Evolutionary conservation across 2,797 vertebrate species (phyloP), one percentile per base, ranked within the genome.

Genomic region (Notoglanidium macrostoma): DNA sequence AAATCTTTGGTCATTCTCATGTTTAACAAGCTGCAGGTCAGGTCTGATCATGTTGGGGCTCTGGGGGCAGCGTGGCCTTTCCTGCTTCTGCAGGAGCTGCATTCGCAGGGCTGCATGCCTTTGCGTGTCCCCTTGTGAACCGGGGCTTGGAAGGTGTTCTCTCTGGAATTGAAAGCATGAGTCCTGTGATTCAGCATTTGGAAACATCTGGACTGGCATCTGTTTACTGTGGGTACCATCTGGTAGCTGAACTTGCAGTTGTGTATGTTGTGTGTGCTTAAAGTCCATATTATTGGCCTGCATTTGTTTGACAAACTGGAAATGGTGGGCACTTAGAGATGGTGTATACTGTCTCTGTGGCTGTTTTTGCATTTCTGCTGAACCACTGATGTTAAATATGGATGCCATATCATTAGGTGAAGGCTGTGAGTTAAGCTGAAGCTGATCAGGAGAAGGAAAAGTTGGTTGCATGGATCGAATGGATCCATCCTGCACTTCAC

Each of bases 21-120:
- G 92, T 95, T 98, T 99, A 88, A 98, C 93, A 65, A 93, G 83
- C 93, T 94, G 94, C 0, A 90, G 88, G 88, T 93, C 92, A 88
- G 89, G 87, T 86, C 92, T 94, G 85, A 94, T 90, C 61, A 89
- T 93, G 85, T 93, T 93, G 0, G 93, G 55, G 87, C 94, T 96
- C 81, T 96, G 96, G 88, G 95, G 96, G 84, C 93, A 90, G 65
- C 94, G 94, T 84, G 97, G 97, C 59, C 95, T 96, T 86, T 97
- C 97, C 90, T 97, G 96, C 88, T 95, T 98, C 90, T 98, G 97
- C 89, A 99, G 93, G 88, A 98, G 95, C 87, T 97, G 97, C 96
- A 96, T 97, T 91, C 97, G 94, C 44, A 99, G 94, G 80, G 97
- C 97, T 89, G 97, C 96, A 9, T 98, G 97, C 87, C 94, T 98